Base-by-base conservation (phyloP, 2,113 vertebrate species). In the Hemicordylus capensis region DNA sequence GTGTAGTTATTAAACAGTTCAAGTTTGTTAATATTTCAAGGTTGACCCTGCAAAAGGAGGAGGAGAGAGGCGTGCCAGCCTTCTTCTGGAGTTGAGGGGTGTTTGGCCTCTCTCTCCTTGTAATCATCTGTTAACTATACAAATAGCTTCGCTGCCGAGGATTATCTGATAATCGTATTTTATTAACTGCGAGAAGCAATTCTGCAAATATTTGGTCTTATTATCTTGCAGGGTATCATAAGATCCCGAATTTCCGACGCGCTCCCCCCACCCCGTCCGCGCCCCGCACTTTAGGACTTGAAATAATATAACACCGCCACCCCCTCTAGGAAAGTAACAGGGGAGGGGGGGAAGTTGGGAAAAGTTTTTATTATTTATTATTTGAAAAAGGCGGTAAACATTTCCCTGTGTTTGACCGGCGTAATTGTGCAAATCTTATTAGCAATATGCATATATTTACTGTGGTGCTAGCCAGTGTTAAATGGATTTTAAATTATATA, bases 381-480 rank as follows among this genome's bases (percentile, higher is more conserved):
- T 94, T 95, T 94, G 93, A 92, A 90, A n/a, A 92, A 93, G 88
- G 95, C 85, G 91, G 94, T 96, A 95, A 96, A 96, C 95, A 96
- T 89, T 93, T 93, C 88, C 89, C 94, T 91, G 93, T 96, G 95
- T 96, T 96, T 96, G 95, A 95, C 94, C 84, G 95, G 90, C 92
- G 94, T 95, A 95, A 96, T 95, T 96, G 95, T 95, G 94, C 93
- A 95, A 96, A 96, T 95, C 95, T 95, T 96, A 95, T 96, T 96
- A 96, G 94, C 95, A 95, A 95, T 95, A 95, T 96, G 95, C 95
- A 95, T 96, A 96, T 96, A 96, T 96, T 96, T 95, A 96, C 95
- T 95, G 94, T 95, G 93, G 94, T 93, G 94, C 95, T 95, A 92
- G 94, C 94, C 94, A 93, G 94, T 94, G 94, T 93, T 95, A 95